A percentile compares a stretch with the other conserved stretches of the same genome.
Conservation (phyloP, 2,888 invertebrate species). For the Caenorhabditis plicata region DNA sequence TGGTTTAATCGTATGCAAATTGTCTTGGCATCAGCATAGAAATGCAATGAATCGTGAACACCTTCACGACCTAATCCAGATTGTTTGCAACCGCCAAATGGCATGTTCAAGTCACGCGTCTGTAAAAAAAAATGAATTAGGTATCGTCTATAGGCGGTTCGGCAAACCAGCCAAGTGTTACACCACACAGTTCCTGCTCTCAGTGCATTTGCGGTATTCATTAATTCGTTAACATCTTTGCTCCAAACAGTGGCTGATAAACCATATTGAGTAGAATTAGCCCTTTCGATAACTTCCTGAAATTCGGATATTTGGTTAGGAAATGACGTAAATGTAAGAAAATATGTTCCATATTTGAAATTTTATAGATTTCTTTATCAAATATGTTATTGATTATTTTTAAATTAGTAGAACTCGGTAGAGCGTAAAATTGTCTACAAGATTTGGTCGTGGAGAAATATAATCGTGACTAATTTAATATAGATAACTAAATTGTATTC, state of each 20-base stretch:
- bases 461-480: no score
- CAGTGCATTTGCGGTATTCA: slow-evolving; percentile 68
- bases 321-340: no score
- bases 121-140: slow-evolving; percentile 6
- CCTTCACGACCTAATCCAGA: slow-evolving; percentile 71
- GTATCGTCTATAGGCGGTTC: background rate
- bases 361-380: no score
- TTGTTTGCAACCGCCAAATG: slow-evolving; percentile 71
- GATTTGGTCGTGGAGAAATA: no score
- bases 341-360: no score
- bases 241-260: slow-evolving; percentile 70
- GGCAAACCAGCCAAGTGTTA: slow-evolving; percentile 70
- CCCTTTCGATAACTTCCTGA: slow-evolving; percentile 67
- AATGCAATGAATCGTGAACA: slow-evolving; percentile 69
- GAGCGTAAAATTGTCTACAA: no score
- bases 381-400: no score
- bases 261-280: slow-evolving; percentile 69
- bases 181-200: slow-evolving; percentile 72
- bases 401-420: no score
- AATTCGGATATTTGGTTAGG: no score
- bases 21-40: slow-evolving; percentile 71
- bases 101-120: slow-evolving; percentile 70
- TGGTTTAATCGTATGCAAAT: slow-evolving; percentile 68
- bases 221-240: slow-evolving; percentile 66
- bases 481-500: no score